Conservation (phyloP, 2,113 vertebrate species). For the Dasyurus viverrinus region DNA sequence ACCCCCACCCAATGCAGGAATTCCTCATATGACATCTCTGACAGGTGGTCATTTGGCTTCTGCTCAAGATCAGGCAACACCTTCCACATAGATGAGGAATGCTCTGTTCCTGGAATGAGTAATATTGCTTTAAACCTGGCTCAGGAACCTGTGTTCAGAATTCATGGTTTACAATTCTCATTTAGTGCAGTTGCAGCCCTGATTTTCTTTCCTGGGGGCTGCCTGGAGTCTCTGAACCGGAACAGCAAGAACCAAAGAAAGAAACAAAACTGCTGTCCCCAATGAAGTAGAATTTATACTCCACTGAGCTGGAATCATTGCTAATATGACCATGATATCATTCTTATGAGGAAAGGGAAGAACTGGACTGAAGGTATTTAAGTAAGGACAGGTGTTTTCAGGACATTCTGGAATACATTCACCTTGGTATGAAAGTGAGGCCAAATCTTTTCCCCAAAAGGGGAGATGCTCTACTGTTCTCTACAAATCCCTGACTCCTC, state of each 20-base stretch:
- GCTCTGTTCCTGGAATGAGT: slow-evolving; percentile 45
- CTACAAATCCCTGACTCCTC: neutral
- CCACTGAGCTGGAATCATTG: neutral
- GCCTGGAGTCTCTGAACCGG: neutral
- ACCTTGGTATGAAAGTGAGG: neutral
- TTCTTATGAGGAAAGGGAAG: neutral
- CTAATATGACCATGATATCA: neutral
- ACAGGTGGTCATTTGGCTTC: neutral
- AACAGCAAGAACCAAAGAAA: neutral
- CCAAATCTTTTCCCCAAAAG: neutral
- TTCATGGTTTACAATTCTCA: slow-evolving; percentile 15
- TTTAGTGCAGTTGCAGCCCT: slow-evolving; percentile 37
- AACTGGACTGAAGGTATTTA: neutral
- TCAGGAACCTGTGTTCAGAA: slow-evolving; percentile 58
- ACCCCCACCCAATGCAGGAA: neutral
- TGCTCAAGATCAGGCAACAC: slow-evolving; percentile 55
- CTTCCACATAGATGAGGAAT: slow-evolving; percentile 27
- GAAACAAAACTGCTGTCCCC: neutral
- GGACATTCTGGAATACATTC: neutral
- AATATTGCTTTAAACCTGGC: slow-evolving; percentile 26
- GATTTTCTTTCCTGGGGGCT: slow-evolving; percentile 25
- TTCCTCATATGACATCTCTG: neutral
- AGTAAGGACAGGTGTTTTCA: neutral
- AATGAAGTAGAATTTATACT: slow-evolving; percentile 13
- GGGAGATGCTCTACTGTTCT: neutral